phyloP scores from a whole-genome alignment of 2,797 vertebrate genomes.

The Amblyopsis hoosieri region DNA sequence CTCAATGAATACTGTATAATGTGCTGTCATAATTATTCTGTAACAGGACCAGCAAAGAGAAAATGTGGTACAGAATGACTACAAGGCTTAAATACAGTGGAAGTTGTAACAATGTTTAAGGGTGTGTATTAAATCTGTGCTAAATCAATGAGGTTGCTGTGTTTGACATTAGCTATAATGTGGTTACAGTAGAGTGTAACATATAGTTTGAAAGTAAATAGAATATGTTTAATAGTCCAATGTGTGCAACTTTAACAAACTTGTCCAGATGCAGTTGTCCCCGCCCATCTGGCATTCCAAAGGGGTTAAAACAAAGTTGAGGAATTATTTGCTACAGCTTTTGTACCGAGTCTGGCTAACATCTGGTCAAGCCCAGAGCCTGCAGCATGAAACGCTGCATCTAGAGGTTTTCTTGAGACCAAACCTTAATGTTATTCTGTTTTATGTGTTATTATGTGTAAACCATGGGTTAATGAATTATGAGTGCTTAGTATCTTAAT shows the following conservation, averaged over 20 bases:
- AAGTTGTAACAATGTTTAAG: background rate
- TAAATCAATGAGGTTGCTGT: background rate
- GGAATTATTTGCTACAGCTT: background rate
- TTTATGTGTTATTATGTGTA: too few species aligned
- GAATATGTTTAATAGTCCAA: background rate
- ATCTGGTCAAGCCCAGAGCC: slow-evolving; percentile 3
- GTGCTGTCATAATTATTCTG: background rate
- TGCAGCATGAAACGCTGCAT: background rate
- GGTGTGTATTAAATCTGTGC: too few species aligned
- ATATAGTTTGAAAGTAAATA: too few species aligned
- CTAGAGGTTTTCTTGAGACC: too few species aligned
- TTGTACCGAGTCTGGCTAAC: slow-evolving; percentile 7
- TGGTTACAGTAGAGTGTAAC: too few species aligned
- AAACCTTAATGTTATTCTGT: too few species aligned
- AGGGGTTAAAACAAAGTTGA: background rate
- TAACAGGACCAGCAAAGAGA: background rate
- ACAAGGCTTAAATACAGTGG: background rate
- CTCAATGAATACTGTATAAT: background rate
- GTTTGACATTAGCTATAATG: background rate
- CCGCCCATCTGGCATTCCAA: background rate
- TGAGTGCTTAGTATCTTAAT: too few species aligned
- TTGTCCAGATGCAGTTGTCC: background rate
- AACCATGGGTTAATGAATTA: too few species aligned
- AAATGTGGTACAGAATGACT: background rate
- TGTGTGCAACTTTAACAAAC: background rate